Evolutionary conservation across 2,113 vertebrate species (phyloP).

Genomic region (Caretta caretta): DNA sequence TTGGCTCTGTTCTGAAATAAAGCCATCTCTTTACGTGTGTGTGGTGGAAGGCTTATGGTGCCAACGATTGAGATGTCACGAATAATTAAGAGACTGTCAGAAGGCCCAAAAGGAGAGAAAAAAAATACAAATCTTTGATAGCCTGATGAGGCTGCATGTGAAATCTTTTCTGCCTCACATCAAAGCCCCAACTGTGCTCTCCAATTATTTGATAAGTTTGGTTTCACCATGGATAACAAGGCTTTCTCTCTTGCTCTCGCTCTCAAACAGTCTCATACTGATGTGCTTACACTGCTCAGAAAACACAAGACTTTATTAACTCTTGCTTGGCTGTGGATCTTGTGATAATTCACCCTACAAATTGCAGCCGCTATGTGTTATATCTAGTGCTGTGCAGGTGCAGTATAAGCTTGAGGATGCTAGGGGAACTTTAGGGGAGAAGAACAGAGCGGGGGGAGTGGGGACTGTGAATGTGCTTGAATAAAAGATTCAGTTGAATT

Average conservation of each 20-base stretch:
- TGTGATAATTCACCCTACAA: neutral
- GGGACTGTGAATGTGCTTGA: neutral
- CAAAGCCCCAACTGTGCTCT: slow-evolving; percentile 12
- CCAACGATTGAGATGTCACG: slow-evolving; percentile 7
- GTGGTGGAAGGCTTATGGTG: neutral
- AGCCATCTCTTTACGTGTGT: neutral
- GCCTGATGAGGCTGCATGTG: neutral
- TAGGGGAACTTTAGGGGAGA: neutral
- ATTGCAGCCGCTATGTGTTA: neutral
- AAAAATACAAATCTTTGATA: neutral
- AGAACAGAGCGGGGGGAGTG: neutral
- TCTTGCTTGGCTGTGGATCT: neutral
- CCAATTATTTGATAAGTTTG: slow-evolving; percentile 13
- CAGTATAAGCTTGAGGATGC: neutral
- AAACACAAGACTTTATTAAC: neutral
- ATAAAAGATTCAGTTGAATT: neutral
- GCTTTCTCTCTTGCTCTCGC: neutral
- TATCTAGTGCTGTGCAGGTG: neutral
- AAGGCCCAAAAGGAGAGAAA: neutral
- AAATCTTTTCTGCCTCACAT: slow-evolving; percentile 15
- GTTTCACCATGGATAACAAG: slow-evolving; percentile 1
- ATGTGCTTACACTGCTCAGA: neutral
- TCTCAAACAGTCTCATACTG: neutral
- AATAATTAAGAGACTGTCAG: neutral
- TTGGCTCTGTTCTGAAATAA: neutral